Evolutionary conservation across 1,140 invertebrate species (phyloP), one percentile per base, ranked within the genome.

Genomic region (Drosophila nannoptera): DNA sequence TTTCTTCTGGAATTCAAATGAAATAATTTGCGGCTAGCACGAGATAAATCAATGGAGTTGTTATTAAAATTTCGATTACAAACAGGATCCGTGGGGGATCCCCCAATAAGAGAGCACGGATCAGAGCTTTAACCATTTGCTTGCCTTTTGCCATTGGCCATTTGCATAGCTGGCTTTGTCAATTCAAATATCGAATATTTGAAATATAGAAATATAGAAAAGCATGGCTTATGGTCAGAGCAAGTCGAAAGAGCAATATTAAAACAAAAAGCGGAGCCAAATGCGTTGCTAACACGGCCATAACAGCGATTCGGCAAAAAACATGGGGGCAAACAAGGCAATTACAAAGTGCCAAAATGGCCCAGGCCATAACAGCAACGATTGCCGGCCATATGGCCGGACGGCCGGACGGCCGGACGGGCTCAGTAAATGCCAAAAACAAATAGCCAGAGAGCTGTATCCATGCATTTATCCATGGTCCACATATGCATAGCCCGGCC

Each of bases 301-400:
- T 78, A 83, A 75, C 78, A 83, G 56, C 65, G 31, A 22, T 33
- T 43, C 54, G 69, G 52, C 55, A 73, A 59, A 73, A 78, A 78
- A 82, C 75, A 82, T 75, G 61, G 74, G 73, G 80, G 76, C 69
- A 84, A 83, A 83, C 80, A 83, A 83, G 80, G 80, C 80, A 83
- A 83, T 83, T 83, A 83, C 80, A 83, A 80, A 84, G 80, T 83
- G 80, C 80, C 80, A 83, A 83, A 83, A 83, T 83, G 81, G 80
- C 80, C 80, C 73, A 80, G 74, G 80, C 80, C 76, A 84, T 83
- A 83, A 83, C 81, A 80, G 69, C 56, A 58, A 48, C 69, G 63
- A 64, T 69, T 78, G 62, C 70, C 56, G n/a, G n/a, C n/a, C n/a
- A n/a, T n/a, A n/a, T n/a, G n/a, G n/a, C n/a, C n/a, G n/a, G n/a